These are phyloP conservation scores for Coranthus polyacanthus DNA, from an alignment of 2,797 vertebrate genomes.

Conservation along the genomic window DNA sequence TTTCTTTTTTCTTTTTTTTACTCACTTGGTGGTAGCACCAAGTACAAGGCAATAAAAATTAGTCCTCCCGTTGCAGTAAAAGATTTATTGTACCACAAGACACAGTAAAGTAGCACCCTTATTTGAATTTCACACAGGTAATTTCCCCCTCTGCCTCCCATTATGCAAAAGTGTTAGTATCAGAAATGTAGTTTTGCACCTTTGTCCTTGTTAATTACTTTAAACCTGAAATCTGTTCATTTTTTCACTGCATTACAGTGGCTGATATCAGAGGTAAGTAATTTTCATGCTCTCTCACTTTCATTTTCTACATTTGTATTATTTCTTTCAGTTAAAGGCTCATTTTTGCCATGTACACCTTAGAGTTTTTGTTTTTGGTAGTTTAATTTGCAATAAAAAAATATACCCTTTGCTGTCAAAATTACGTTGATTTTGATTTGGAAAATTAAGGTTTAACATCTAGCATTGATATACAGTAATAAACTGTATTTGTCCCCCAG, in stretches of 20 bases:
- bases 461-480: slow-evolving; percentile 12
- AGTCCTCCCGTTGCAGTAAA: slow-evolving; percentile 79
- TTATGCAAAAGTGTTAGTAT: slow-evolving; percentile 45
- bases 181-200: slow-evolving; percentile 4
- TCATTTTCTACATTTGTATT: not conserved
- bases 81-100: slow-evolving; percentile 77
- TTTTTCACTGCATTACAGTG: slow-evolving; percentile 72
- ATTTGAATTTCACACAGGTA: slow-evolving; percentile 67
- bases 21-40: slow-evolving; percentile 72
- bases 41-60: slow-evolving; percentile 85
- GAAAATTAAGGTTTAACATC: not conserved
- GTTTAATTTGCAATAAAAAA: not conserved
- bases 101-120: slow-evolving; percentile 64
- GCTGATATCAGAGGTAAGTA: slow-evolving; percentile 79
- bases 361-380: no score
- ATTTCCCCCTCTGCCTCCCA: slow-evolving; percentile 52
- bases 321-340: not conserved
- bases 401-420: not conserved
- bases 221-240: no score
- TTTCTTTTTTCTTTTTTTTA: not conserved
- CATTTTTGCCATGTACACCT: no score
- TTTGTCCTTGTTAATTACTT: slow-evolving; percentile 7
- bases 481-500: not conserved
- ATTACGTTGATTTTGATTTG: not conserved
- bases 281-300: slow-evolving; percentile 7